Evolutionary conservation across 1,140 invertebrate species (phyloP).

Genomic region (Caenorhabditis inopinata): DNA sequence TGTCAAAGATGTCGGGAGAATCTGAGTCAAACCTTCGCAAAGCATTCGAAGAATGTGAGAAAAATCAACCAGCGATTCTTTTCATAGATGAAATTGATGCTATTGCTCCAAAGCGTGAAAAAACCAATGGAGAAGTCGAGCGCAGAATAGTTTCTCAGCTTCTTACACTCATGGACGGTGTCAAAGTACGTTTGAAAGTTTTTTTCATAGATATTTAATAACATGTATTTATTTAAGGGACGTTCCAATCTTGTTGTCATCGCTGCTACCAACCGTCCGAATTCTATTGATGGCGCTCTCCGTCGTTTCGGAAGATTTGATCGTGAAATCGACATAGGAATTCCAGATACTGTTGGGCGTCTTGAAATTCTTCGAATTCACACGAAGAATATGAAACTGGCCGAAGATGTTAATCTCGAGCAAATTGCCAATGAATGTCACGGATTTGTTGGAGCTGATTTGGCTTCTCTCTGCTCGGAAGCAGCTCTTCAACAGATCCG

Average conservation of each 20-base stretch:
- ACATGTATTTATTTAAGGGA: conserved; percentile 70
- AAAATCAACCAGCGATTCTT: conserved; percentile 97
- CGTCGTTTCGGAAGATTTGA: conserved; percentile 96
- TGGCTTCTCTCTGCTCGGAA: conserved; percentile 96
- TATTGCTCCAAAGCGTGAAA: conserved; percentile 98
- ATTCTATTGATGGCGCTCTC: conserved; percentile 93
- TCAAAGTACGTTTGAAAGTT: conserved; percentile 73
- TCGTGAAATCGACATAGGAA: conserved; percentile 80
- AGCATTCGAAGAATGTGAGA: conserved; percentile 98
- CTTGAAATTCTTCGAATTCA: conserved; percentile 96
- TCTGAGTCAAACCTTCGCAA: conserved; percentile 93
- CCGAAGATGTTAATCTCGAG: conserved; percentile 94
- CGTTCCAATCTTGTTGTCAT: conserved; percentile 97
- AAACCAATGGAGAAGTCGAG: conserved; percentile 97
- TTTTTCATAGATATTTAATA: neutral
- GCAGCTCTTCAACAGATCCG: conserved; percentile 97
- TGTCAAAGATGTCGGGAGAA: conserved; percentile 98
- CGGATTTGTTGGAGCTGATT: conserved; percentile 95
- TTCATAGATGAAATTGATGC: conserved; percentile 99
- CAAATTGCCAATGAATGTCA: conserved; percentile 96
- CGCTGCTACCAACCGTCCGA: conserved; percentile 97
- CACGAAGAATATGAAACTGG: conserved; percentile 99
- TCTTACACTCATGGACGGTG: conserved; percentile 95
- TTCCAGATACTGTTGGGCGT: conserved; percentile 95
- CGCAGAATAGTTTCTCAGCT: conserved; percentile 95